Conservation (phyloP, 2,797 vertebrate species). For the Spinus olivaceus region DNA sequence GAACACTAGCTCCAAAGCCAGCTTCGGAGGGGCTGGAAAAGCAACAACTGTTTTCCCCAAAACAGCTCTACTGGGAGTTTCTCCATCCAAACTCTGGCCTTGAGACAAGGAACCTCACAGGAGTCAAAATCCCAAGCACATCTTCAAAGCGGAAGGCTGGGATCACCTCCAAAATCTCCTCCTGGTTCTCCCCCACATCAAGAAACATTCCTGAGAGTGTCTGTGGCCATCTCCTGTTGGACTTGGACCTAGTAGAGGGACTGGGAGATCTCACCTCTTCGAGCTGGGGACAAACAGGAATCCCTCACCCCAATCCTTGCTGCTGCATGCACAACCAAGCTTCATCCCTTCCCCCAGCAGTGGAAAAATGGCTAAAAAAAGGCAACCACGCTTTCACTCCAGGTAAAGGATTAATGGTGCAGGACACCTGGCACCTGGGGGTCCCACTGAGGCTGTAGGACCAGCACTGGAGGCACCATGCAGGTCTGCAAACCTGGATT, state of each 20-base stretch:
- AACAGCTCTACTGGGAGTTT: not conserved
- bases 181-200: not conserved
- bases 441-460: not conserved
- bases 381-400: not conserved
- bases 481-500: not conserved
- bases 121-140: not conserved
- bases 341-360: not conserved
- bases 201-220: not conserved
- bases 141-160: not conserved
- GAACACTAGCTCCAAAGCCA: not conserved
- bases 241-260: not conserved
- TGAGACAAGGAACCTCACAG: not conserved
- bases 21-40: not conserved
- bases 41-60: not conserved
- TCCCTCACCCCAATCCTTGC: not conserved
- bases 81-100: not conserved
- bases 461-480: fast-evolving
- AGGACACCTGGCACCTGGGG: not conserved
- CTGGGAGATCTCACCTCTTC: not conserved
- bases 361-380: not conserved
- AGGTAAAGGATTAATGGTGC: not conserved
- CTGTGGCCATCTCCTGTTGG: not conserved
- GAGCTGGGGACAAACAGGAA: not conserved
- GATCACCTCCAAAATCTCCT: fast-evolving
- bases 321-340: fast-evolving